Base-by-base conservation (phyloP, 2,113 vertebrate species). In the Platanista minor region DNA sequence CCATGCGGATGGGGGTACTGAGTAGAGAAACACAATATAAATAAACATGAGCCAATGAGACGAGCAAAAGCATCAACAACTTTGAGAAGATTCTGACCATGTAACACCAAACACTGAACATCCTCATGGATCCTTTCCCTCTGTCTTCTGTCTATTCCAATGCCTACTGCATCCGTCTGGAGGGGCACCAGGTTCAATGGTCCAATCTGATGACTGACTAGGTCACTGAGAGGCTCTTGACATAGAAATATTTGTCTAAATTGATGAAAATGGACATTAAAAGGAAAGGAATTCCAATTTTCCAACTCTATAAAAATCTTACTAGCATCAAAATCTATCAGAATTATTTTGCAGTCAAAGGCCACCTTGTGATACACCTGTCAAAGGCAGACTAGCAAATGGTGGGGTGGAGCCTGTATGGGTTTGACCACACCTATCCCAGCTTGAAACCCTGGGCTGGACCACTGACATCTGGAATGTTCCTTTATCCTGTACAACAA, bases 361-460 rank as follows among this genome's bases (percentile, higher is more conserved):
- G 11, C 6, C 3, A 8, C 13, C 3, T 20, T 13, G 59, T 2
- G 18, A 59, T 8, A 31, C 8, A 29, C 0, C 11, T n/a, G 17
- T 2, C 25, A 57, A 75, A 80, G 39, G 74, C 13, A 52, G 36
- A 15, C 33, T 52, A 27, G 49, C 20, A 54, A 11, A 69, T 15
- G 33, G 4, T 6, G 3, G 36, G 25, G 2, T 1, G 15, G 5
- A 5, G 17, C 52, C 8, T 7, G 0, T 1, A 2, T 8, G 10
- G 1, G 3, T 4, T 1, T 14, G 72, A 33, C 10, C 57, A 21
- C 29, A 6, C 11, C n/a, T 9, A 59, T 3, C 39, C 36, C 62
- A 64, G 27, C 29, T 2, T 54, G 49, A 78, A 78, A 17, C 9
- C 12, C 25, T 33, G 43, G 36, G 27, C 20, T n/a, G 64, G 36